phyloP scores from a whole-genome alignment of 2,888 invertebrate species.

The Scaptomyza reducta region DNA sequence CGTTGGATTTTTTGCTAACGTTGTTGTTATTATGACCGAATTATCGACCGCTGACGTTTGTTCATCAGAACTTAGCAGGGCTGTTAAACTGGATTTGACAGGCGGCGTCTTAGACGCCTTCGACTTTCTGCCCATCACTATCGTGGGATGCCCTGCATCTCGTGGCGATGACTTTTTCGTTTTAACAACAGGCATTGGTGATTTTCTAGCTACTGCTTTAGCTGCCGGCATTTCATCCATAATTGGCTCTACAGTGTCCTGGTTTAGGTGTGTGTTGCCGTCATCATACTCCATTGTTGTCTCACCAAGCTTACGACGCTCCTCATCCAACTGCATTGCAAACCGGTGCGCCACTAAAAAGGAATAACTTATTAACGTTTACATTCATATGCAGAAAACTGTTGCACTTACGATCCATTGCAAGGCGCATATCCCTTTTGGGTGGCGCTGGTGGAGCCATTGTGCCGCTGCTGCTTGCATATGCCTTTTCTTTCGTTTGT shows the following conservation, averaged over 20 bases:
- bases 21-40: constrained; percentile 49
- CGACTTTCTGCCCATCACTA: constrained; percentile 3
- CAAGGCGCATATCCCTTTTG: constrained; percentile 13
- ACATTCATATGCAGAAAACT: background rate
- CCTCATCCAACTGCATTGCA: background rate
- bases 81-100: constrained; percentile 18
- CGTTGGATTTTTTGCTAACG: background rate
- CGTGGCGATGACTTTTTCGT: background rate
- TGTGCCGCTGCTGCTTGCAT: background rate
- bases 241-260: background rate
- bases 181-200: background rate
- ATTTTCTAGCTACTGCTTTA: background rate
- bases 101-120: constrained; percentile 1
- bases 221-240: background rate
- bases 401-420: constrained; percentile 19
- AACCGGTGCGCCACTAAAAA: constrained; percentile 18
- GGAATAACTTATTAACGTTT: background rate
- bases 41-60: constrained; percentile 9
- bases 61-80: constrained; percentile 16
- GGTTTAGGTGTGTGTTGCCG: background rate
- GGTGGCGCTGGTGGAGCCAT: constrained; percentile 48
- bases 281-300: background rate
- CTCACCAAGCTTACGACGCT: constrained; percentile 23
- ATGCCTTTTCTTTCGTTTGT: constrained; percentile 6
- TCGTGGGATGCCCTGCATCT: background rate